Evolutionary conservation across 1,140 invertebrate species (phyloP).

Genomic region (Bombyx mori): DNA sequence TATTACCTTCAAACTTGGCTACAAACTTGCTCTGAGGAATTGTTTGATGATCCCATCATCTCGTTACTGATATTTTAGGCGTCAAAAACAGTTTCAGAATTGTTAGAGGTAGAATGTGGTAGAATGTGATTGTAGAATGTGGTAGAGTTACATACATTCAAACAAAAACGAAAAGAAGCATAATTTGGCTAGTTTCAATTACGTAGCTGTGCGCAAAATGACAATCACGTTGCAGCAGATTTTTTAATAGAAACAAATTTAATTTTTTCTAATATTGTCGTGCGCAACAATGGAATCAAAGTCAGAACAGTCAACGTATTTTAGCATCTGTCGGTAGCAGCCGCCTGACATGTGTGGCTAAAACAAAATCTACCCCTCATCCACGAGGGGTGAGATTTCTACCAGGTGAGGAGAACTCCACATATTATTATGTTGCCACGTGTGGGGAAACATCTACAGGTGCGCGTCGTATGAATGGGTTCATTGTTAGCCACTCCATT

Average conservation of each 20-base stretch:
- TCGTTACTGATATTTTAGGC: too few relatives aligned
- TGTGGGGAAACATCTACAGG: slow-evolving; percentile 61
- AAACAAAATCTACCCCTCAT: slow-evolving; percentile 47
- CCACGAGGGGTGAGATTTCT: slow-evolving; percentile 51
- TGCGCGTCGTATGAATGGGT: slow-evolving; percentile 45
- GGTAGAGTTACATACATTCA: too few relatives aligned
- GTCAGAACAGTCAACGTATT: slow-evolving; percentile 56
- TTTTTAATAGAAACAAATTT: neutral
- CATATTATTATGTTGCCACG: slow-evolving; percentile 54
- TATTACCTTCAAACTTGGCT: too few relatives aligned
- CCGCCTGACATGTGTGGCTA: slow-evolving; percentile 62
- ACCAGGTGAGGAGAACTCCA: slow-evolving; percentile 57
- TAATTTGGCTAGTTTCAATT: too few relatives aligned
- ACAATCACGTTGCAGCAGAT: neutral
- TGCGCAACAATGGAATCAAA: slow-evolving; percentile 47
- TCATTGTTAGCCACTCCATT: slow-evolving; percentile 53
- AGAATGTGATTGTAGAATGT: too few relatives aligned
- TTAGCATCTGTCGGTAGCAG: slow-evolving; percentile 67
- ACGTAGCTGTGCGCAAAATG: neutral
- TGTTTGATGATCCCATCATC: too few relatives aligned
- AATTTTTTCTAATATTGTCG: neutral
- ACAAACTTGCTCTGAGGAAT: too few relatives aligned
- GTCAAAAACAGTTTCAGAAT: too few relatives aligned
- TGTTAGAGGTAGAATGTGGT: too few relatives aligned
- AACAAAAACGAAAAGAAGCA: too few relatives aligned